These are phyloP conservation scores for Luperina nickerlii DNA, from an alignment of 2,888 invertebrate genomes.

Conservation along the genomic window DNA sequence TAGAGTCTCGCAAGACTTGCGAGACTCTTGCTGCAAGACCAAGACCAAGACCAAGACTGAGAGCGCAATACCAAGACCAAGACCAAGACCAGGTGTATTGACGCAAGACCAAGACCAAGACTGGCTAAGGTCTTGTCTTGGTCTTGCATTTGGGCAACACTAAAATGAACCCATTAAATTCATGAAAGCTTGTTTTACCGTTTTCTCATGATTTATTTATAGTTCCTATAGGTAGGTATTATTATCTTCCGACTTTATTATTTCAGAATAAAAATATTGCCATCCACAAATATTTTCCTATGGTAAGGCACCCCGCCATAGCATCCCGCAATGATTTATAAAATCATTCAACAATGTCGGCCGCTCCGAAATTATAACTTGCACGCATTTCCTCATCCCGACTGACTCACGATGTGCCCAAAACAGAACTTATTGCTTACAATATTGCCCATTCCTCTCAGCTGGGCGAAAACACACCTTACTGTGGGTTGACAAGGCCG, in stretches of 20 bases:
- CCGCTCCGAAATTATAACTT: conserved; percentile 87
- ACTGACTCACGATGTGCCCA: conserved; percentile 87
- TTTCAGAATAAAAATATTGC: conserved; percentile 64
- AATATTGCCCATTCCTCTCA: conserved; percentile 64
- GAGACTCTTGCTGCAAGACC: no score
- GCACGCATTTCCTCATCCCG: conserved; percentile 89
- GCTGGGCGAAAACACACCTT: conserved; percentile 67
- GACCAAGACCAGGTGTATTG: no score
- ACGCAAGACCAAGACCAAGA: no score
- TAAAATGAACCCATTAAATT: not conserved
- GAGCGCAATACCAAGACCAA: no score
- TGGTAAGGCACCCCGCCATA: conserved; percentile 67
- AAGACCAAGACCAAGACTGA: no score
- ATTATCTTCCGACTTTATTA: not conserved
- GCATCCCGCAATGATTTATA: conserved; percentile 78
- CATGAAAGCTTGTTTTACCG: not conserved
- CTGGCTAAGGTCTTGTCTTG: no score
- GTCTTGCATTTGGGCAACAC: no score
- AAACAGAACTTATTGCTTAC: conserved; percentile 89
- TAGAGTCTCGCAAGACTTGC: no score
- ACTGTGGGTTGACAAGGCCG: conserved; percentile 44
- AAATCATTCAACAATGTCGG: conserved; percentile 87
- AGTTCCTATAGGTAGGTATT: not conserved
- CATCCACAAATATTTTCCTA: conserved; percentile 70
- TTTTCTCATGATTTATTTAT: conserved; percentile 44